A percentile compares a stretch with the other conserved stretches of the same genome.
These are phyloP conservation scores for Druon quercuslanigerum DNA, from an alignment of 1,140 invertebrate genomes.

Conservation along the genomic window DNA sequence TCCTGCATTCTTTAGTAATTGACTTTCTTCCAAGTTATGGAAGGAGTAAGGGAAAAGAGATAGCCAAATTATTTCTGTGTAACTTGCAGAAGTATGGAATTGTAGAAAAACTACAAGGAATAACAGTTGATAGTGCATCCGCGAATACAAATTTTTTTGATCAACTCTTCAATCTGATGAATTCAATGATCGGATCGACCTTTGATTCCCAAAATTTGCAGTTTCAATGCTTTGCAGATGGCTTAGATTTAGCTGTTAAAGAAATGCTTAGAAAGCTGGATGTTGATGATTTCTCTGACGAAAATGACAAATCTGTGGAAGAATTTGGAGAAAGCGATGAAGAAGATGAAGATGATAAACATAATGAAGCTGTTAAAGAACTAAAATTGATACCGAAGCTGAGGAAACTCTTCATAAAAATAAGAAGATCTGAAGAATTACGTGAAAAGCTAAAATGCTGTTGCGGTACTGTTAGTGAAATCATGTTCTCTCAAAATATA, in stretches of 20 bases:
- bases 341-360: slow-evolving; percentile 24
- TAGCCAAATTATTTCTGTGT: slow-evolving; percentile 31
- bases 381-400: slow-evolving; percentile 33
- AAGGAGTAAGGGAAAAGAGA: slow-evolving; percentile 37
- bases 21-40: slow-evolving; percentile 43
- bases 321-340: slow-evolving; percentile 18
- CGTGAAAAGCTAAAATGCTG: slow-evolving; percentile 33
- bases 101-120: slow-evolving; percentile 39
- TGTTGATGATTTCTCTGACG: slow-evolving; percentile 9
- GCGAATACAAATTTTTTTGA: slow-evolving; percentile 32
- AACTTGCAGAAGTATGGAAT: slow-evolving; percentile 33
- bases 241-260: slow-evolving; percentile 53
- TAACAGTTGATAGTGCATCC: slow-evolving; percentile 34
- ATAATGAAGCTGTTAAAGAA: slow-evolving; percentile 13
- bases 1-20: slow-evolving; percentile 35
- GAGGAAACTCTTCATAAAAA: slow-evolving; percentile 36
- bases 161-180: neutral
- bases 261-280: slow-evolving; percentile 45
- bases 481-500: slow-evolving; percentile 39
- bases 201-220: slow-evolving; percentile 52
- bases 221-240: slow-evolving; percentile 54
- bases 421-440: slow-evolving; percentile 39
- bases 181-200: neutral
- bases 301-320: neutral
- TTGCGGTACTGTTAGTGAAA: slow-evolving; percentile 30